These are phyloP conservation scores for Caloenas nicobarica DNA, from an alignment of 2,113 vertebrate species.

Conservation along the genomic window DNA sequence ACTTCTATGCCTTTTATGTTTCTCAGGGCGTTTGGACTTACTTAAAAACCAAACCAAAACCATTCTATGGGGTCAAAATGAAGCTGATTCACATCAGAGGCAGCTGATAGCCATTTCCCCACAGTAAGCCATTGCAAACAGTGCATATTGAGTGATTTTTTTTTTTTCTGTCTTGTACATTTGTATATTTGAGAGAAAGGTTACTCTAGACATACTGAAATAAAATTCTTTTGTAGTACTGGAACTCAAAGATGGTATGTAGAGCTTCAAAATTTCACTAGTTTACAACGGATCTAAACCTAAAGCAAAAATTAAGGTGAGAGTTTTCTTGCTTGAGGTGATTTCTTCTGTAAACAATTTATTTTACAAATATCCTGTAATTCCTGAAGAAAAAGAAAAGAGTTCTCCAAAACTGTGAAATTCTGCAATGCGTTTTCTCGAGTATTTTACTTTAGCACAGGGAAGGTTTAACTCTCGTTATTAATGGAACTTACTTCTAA, in stretches of 20 bases:
- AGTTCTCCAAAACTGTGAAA: neutral
- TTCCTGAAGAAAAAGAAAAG: neutral
- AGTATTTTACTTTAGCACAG: neutral
- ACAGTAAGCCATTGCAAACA: neutral
- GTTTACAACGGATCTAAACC: neutral
- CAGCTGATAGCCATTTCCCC: neutral
- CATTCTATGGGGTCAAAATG: neutral
- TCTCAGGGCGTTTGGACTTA: neutral
- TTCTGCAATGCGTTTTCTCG: neutral
- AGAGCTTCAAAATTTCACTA: neutral
- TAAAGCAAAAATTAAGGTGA: neutral
- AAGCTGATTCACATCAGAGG: neutral
- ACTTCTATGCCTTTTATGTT: neutral
- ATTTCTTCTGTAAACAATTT: neutral
- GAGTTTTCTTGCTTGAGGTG: neutral
- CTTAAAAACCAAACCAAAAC: neutral
- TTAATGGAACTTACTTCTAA: neutral
- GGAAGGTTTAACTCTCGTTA: neutral
- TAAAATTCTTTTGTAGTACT: neutral
- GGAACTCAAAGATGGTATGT: neutral
- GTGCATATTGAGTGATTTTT: neutral
- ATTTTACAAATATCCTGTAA: neutral
- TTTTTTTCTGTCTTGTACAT: neutral
- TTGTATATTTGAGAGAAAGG: neutral
- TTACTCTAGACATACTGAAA: neutral